Evolutionary conservation across 2,888 invertebrate species (phyloP).

Genomic region (Phoenoteleia sp.): DNA sequence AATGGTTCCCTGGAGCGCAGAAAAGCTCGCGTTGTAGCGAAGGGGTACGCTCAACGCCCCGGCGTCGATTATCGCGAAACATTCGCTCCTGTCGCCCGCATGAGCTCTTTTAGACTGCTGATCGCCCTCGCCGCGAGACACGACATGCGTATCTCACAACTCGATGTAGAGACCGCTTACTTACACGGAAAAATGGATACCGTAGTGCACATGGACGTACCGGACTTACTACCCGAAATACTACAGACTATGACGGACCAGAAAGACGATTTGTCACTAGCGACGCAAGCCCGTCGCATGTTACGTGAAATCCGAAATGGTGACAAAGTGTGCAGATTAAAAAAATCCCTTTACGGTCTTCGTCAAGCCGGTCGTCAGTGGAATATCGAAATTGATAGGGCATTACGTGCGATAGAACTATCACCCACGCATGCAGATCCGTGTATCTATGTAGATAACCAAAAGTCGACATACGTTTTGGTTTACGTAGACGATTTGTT

Average conservation of each 20-base stretch:
- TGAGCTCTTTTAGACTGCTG: neutral
- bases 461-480: neutral
- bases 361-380: constrained; percentile 12
- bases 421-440: constrained; percentile 8
- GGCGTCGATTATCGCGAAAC: constrained; percentile 18
- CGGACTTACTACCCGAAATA: neutral
- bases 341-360: constrained; percentile 2
- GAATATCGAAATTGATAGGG: neutral
- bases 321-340: neutral
- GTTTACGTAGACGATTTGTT: neutral
- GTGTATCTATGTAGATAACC: neutral
- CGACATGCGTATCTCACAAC: neutral
- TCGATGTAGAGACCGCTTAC: neutral
- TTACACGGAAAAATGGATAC: neutral
- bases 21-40: constrained; percentile 17
- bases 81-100: neutral
- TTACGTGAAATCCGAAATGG: neutral
- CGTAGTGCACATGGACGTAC: neutral
- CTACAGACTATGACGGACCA: neutral
- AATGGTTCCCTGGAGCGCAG: neutral
- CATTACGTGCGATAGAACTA: neutral
- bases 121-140: neutral
- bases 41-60: neutral
- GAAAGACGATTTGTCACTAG: neutral
- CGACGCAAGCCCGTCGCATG: neutral